These are phyloP conservation scores for Xestia sexstrigata DNA, from an alignment of 2,888 invertebrate genomes.

Conservation along the genomic window DNA sequence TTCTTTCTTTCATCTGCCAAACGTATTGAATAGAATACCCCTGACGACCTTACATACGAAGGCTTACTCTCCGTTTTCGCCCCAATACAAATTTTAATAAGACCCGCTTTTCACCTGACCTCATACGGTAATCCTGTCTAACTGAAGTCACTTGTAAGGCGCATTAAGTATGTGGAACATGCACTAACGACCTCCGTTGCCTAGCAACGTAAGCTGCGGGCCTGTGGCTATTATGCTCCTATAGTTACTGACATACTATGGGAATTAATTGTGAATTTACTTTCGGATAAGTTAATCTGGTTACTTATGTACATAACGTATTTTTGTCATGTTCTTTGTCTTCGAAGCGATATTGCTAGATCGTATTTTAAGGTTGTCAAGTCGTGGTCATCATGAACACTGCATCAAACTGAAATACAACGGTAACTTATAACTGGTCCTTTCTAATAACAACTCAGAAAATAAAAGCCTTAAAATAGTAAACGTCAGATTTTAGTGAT, in stretches of 20 bases:
- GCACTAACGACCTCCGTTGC: constrained; percentile 52
- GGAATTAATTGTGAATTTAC: constrained; percentile 23
- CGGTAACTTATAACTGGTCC: background rate
- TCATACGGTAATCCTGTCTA: constrained; percentile 24
- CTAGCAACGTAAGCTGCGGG: constrained; percentile 48
- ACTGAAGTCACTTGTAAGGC: constrained; percentile 33
- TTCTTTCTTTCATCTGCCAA: background rate
- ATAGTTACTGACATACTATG: constrained; percentile 13
- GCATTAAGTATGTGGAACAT: constrained; percentile 24
- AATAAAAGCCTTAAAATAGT: background rate
- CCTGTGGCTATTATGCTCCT: constrained; percentile 24
- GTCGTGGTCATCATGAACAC: background rate
- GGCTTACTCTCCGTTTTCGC: constrained; percentile 12
- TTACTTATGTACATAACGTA: background rate
- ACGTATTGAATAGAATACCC: background rate
- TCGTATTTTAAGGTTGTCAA: background rate
- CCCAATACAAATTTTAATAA: constrained; percentile 21
- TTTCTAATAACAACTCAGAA: too few species aligned
- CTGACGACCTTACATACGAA: background rate
- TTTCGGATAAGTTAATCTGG: background rate
- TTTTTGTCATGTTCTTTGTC: background rate
- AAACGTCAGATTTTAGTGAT: background rate
- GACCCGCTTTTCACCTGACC: constrained; percentile 9
- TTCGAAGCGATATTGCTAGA: background rate
- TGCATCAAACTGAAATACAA: background rate